Base-by-base conservation (phyloP, 2,113 vertebrate genomes). In the Lepus europaeus region DNA sequence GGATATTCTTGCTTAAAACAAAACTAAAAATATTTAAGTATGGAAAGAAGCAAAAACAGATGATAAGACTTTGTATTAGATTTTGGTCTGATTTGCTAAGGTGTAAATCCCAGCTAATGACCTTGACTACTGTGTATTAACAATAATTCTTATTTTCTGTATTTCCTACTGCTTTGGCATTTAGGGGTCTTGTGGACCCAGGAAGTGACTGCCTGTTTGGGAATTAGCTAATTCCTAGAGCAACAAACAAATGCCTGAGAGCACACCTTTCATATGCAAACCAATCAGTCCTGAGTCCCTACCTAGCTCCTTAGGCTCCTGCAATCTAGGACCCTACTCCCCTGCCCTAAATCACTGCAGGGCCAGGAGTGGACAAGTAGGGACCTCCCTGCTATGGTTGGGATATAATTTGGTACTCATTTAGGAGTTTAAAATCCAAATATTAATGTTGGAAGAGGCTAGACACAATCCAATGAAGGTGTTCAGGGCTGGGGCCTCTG, bases 191-290 rank as follows among this genome's bases (percentile, higher is more conserved):
- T 45, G n/a, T 3, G 16, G 29, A 69, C 23, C 39, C 23, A 10
- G 53, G n/a, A 12, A 45, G 31, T 27, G 59, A 27, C 10, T 73
- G n/a, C 29, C 27, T 49, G 53, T n/a, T 33, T 69, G 10, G 4
- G 27, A 70, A n/a, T 72, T 85, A 70, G 23, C 29, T 76, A 78
- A 93, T 63, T 85, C n/a, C 72, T n/a, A 59, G 51, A 84, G 51
- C 63, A 45, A 27, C 27, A 31, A 92, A 61, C 2, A 68, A 74
- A 22, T 59, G 19, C 51, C 31, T 74, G 4, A 61, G 29, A 69
- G 6, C 56, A 73, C 9, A 27, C 33, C 49, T 68, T 84, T 87
- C 23, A 88, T 23, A 77, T 20, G 31, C 88, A 95, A 59, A 69
- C 17, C 22, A 78, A 56, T 10, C 64, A 64, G 49, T n/a, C 23